Conservation (phyloP, 2,888 invertebrate species). For the Plagodis pulveraria region DNA sequence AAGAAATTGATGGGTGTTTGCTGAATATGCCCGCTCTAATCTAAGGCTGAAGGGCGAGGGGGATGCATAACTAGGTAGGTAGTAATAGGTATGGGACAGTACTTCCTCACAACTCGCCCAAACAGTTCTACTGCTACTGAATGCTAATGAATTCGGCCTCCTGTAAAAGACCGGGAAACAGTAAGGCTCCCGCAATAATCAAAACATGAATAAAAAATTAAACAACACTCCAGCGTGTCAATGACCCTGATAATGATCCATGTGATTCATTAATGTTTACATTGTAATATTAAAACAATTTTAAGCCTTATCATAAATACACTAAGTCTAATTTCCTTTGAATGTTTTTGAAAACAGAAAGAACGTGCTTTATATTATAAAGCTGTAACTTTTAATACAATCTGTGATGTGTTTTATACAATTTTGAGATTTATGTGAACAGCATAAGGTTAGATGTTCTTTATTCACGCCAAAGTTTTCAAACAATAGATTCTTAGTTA, state of each 20-base stretch:
- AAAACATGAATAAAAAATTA: background rate
- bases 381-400: background rate
- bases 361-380: slow-evolving; percentile 1
- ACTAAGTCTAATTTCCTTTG: slow-evolving; percentile 2
- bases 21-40: no score
- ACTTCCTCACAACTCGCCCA: no score
- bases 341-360: background rate
- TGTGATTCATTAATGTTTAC: slow-evolving; percentile 16
- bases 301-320: slow-evolving; percentile 21
- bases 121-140: no score
- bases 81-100: no score
- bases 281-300: background rate
- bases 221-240: slow-evolving; percentile 15
- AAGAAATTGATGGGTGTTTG: no score
- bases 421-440: no score
- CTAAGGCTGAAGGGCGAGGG: no score
- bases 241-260: slow-evolving; percentile 18
- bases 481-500: background rate
- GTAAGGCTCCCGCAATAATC: slow-evolving; percentile 1
- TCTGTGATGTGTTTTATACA: background rate
- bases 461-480: no score
- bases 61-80: no score
- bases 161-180: no score
- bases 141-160: no score
- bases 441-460: no score